phyloP scores from a whole-genome alignment of 1,140 invertebrate genomes.

The Heliconius hermathena region DNA sequence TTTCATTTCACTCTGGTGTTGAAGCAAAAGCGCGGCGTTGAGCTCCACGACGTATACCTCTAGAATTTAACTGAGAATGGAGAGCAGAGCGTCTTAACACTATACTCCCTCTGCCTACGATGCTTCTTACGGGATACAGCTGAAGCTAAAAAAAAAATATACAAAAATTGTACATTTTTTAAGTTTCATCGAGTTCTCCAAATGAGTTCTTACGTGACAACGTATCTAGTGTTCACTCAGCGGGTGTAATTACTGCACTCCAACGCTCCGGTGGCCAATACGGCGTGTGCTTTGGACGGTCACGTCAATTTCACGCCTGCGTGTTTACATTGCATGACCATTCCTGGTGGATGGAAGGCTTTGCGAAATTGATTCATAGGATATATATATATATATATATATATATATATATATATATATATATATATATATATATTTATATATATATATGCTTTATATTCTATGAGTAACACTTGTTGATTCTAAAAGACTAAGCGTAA shows the following conservation, averaged over 20 bases:
- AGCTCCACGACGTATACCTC: no score
- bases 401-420: no score
- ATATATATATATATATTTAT: no score
- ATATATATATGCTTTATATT: not conserved
- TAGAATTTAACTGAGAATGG: no score
- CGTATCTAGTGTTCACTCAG: constrained; percentile 3
- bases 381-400: no score
- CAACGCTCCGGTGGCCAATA: constrained; percentile 18
- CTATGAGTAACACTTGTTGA: not conserved
- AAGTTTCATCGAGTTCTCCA: not conserved
- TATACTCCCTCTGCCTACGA: no score
- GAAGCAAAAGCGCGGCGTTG: no score
- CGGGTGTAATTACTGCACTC: constrained; percentile 22
- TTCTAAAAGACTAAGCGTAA: not conserved
- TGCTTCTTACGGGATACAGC: no score
- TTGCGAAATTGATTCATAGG: constrained; percentile 1
- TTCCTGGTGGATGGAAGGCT: not conserved
- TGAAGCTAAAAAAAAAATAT: no score
- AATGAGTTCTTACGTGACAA: constrained; percentile 6
- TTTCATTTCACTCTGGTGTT: no score
- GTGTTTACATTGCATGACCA: constrained; percentile 1
- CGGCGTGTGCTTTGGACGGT: constrained; percentile 17
- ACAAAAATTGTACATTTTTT: no score
- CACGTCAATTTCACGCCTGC: constrained; percentile 23
- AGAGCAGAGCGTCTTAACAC: no score